Percentiles rank a stretch among this genome's conserved stretches.
Evolutionary conservation across 1,140 invertebrate species (phyloP).

Genomic region (Heterodera carotae): DNA sequence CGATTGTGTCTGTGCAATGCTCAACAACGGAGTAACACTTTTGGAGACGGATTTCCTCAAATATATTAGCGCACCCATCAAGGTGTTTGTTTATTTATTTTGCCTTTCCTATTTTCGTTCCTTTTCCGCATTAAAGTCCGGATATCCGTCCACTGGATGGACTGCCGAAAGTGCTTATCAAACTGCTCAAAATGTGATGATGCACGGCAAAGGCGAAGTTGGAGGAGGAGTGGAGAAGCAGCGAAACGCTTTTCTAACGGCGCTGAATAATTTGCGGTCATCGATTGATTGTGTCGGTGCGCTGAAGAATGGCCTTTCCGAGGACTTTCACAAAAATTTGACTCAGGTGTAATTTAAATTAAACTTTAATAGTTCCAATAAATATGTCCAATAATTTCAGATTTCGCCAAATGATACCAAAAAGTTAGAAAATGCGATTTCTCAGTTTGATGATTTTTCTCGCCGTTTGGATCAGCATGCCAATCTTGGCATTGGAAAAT

Average conservation of each 20-base stretch:
- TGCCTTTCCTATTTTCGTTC: slow-evolving; percentile 73
- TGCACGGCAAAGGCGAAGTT: slow-evolving; percentile 57
- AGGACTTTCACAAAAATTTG: slow-evolving; percentile 50
- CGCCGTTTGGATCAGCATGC: slow-evolving; percentile 77
- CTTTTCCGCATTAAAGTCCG: slow-evolving; percentile 79
- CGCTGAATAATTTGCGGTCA: slow-evolving; percentile 55
- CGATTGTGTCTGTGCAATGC: slow-evolving; percentile 91
- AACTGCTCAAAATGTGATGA: slow-evolving; percentile 61
- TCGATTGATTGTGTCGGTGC: slow-evolving; percentile 47
- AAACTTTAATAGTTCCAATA: neutral
- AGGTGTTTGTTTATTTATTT: slow-evolving; percentile 74
- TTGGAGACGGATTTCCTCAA: slow-evolving; percentile 83
- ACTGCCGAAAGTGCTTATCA: slow-evolving; percentile 59
- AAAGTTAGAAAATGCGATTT: slow-evolving; percentile 70
- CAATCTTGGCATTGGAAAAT: slow-evolving; percentile 82
- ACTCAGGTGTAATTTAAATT: slow-evolving; percentile 32
- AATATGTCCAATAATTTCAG: slow-evolving; percentile 42
- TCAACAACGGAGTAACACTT: slow-evolving; percentile 86
- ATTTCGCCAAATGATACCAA: slow-evolving; percentile 80
- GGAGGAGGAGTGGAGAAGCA: slow-evolving; percentile 56
- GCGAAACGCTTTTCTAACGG: slow-evolving; percentile 45
- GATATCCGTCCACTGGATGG: slow-evolving; percentile 67
- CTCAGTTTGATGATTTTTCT: slow-evolving; percentile 77
- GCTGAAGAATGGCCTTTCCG: slow-evolving; percentile 47
- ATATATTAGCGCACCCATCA: slow-evolving; percentile 76